These are phyloP conservation scores for Macrostomum lignano DNA, from an alignment of 1,140 invertebrate genomes.

Conservation along the genomic window DNA sequence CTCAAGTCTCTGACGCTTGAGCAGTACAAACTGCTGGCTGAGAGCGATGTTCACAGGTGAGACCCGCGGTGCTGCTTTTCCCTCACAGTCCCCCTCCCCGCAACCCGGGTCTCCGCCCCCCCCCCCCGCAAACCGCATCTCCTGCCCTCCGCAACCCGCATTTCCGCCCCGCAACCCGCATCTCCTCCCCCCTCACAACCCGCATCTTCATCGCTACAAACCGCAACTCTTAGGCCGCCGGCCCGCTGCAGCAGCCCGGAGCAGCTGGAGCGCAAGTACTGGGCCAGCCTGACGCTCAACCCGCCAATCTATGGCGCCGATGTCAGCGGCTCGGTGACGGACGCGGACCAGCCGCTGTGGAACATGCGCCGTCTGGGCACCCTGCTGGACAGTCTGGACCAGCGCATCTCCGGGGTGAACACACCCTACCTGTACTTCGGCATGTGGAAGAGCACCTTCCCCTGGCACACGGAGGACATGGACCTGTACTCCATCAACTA, in stretches of 20 bases:
- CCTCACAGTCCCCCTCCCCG: too few relatives aligned
- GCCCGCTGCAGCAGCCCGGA: constrained; percentile 77
- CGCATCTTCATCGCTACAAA: constrained; percentile 27
- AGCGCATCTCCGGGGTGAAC: constrained; percentile 84
- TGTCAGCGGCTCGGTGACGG: constrained; percentile 71
- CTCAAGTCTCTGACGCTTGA: too few relatives aligned
- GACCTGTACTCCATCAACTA: constrained; percentile 97
- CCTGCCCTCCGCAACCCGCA: too few relatives aligned
- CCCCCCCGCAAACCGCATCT: too few relatives aligned
- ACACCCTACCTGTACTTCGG: constrained; percentile 96
- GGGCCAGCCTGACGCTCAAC: constrained; percentile 40
- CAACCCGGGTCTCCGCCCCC: too few relatives aligned
- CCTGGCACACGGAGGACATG: constrained; percentile 99
- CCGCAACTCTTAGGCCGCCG: constrained; percentile 51
- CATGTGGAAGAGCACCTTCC: constrained; percentile 98
- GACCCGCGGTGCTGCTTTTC: too few relatives aligned
- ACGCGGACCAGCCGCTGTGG: constrained; percentile 43
- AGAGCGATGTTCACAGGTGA: too few relatives aligned
- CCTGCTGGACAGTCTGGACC: constrained; percentile 66
- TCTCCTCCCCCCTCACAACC: too few relatives aligned
- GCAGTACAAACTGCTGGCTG: too few relatives aligned
- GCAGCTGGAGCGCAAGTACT: constrained; percentile 77
- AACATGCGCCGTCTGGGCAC: constrained; percentile 70
- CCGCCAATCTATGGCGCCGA: constrained; percentile 33
- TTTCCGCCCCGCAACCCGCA: too few relatives aligned